phyloP scores from a whole-genome alignment of 2,888 invertebrate genomes.

The Nemoura dubitans region DNA sequence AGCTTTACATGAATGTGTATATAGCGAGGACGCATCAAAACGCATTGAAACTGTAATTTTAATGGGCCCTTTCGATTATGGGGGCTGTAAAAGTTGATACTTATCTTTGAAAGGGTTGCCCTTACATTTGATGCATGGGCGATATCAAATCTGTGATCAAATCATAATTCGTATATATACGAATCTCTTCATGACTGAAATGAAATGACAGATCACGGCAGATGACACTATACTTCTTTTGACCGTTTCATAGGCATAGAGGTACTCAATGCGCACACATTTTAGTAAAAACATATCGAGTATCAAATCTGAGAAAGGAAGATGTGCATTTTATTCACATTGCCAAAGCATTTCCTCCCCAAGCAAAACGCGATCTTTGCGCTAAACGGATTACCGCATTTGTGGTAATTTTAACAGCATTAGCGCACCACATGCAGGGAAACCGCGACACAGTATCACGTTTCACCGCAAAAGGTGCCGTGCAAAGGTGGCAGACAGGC shows the following conservation, averaged over 20 bases:
- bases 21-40: not conserved
- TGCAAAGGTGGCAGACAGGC: not conserved
- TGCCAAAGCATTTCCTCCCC: not conserved
- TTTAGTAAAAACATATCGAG: not conserved
- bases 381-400: not conserved
- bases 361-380: not conserved
- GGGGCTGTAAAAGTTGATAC: not conserved
- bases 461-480: not conserved
- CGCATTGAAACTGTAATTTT: not conserved
- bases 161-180: not conserved
- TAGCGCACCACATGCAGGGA: not conserved
- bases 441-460: not conserved
- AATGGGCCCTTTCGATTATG: not conserved
- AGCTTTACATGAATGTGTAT: too few species aligned
- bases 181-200: not conserved
- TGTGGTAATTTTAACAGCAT: slow-evolving; percentile 36
- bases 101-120: not conserved
- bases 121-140: not conserved
- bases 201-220: not conserved
- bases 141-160: not conserved
- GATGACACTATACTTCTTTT: not conserved
- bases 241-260: not conserved
- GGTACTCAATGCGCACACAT: not conserved
- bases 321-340: not conserved
- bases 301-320: not conserved